Percentiles rank a stretch among this genome's conserved stretches.
phyloP scores from a whole-genome alignment of 2,797 vertebrate genomes.

The Todus mexicanus region DNA sequence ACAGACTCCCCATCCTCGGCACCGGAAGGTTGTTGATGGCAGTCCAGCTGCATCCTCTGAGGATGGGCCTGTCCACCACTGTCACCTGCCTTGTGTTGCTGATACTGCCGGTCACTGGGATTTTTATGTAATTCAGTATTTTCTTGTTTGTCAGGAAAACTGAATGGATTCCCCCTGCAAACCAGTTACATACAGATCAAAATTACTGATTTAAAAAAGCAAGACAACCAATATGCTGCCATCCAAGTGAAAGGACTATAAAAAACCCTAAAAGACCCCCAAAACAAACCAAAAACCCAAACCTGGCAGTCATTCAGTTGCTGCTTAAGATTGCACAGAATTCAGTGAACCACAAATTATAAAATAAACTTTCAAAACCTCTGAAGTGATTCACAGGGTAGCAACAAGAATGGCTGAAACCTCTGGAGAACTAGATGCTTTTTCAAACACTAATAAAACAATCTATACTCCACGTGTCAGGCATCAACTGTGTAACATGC shows the following conservation, averaged over 20 bases:
- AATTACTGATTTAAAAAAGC: not conserved
- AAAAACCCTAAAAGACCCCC: too few species aligned
- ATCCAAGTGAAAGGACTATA: not conserved
- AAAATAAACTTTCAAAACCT: not conserved
- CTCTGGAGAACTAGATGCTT: not conserved
- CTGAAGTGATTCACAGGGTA: not conserved
- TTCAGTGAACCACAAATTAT: not conserved
- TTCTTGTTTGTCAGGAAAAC: conserved; percentile 70
- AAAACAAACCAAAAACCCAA: fast-evolving
- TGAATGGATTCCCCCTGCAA: conserved; percentile 78
- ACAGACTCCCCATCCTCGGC: conserved; percentile 33
- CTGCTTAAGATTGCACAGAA: not conserved
- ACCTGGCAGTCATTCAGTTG: not conserved
- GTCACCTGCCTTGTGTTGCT: conserved; percentile 61
- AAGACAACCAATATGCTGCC: not conserved
- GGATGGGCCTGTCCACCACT: conserved; percentile 21
- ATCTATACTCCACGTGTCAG: not conserved
- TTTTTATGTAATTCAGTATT: conserved; percentile 46
- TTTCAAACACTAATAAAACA: not conserved
- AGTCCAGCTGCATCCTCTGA: not conserved
- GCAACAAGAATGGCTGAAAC: not conserved
- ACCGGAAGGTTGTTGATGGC: not conserved
- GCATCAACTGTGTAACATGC: not conserved
- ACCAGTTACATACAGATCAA: conserved; percentile 29
- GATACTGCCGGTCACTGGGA: not conserved